Evolutionary conservation across 2,888 invertebrate genomes (phyloP), one percentile per base, ranked within the genome.

Genomic region (Lycophotia porphyrea): DNA sequence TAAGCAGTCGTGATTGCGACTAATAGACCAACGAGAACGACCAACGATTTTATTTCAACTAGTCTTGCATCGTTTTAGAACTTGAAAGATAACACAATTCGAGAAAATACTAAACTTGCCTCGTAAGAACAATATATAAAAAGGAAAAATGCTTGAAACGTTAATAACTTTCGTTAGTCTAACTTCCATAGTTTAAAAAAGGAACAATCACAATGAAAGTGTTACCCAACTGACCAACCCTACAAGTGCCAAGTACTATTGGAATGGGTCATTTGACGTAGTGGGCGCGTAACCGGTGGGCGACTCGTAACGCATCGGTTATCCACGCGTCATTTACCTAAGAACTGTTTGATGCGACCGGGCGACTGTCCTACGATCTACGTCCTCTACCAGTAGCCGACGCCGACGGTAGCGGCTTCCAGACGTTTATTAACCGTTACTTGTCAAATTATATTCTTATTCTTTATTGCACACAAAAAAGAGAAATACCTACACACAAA

Each of bases 301-400:
- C 85, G 82, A 87, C 74, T 80, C 88, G 88, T 87, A 89, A 89
- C 91, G 87, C 88, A 91, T 91, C 84, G 81, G 82, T 91, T 91
- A 85, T 88, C 84, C 84, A 89, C 88, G 90, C 89, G 78, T 91
- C 90, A 91, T 91, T 90, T 88, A 86, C 81, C 70, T 84, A 80
- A 87, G 80, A 88, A 88, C 87, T 85, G 85, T 87, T 78, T 86
- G 83, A 85, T 78, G 70, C 49, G 73, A 81, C 85, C 82, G 84
- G 76, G 70, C 49, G 73, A 81, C 68, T 42, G 44, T 63, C 49
- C 60, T 70, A 63, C 61, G 58, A 55, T 73, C 65, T 61, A 49
- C 39, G 24, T 34, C 8, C 31, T 31, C 60, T n/a, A 55, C 39
- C 71, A 39, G 74, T 78, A 85, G 73, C 78, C 15, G 69, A 52